These are phyloP conservation scores for Heliconius eleuchia DNA, from an alignment of 1,140 invertebrate genomes.

Conservation along the genomic window DNA sequence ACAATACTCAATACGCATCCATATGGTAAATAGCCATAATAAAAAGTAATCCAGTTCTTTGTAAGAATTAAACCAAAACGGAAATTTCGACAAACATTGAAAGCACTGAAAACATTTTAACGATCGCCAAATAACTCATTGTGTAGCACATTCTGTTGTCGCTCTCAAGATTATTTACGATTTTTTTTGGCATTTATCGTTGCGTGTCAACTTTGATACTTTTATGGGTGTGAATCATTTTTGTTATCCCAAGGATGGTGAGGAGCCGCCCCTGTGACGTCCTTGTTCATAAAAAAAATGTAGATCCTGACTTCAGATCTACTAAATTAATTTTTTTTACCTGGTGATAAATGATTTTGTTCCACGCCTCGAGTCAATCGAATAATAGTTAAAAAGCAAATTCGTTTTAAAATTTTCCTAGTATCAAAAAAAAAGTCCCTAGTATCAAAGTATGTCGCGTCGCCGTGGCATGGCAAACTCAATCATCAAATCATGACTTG, in stretches of 20 bases:
- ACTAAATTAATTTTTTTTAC: too few relatives aligned
- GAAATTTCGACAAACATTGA: conserved; percentile 37
- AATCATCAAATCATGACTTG: too few relatives aligned
- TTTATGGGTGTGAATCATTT: conserved; percentile 60
- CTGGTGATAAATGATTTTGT: too few relatives aligned
- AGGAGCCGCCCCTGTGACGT: not conserved
- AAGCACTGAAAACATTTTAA: conserved; percentile 52
- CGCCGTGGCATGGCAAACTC: too few relatives aligned
- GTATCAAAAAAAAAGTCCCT: too few relatives aligned
- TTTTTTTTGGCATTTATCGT: conserved; percentile 55
- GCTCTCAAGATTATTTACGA: conserved; percentile 54
- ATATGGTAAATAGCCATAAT: not conserved
- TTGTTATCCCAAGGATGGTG: conserved; percentile 2
- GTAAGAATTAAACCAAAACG: conserved; percentile 23
- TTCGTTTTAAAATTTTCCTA: too few relatives aligned
- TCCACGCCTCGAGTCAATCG: too few relatives aligned
- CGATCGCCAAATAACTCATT: conserved; percentile 41
- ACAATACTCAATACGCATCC: not conserved
- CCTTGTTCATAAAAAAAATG: not conserved
- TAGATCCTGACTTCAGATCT: too few relatives aligned
- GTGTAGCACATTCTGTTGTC: conserved; percentile 52
- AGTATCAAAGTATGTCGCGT: too few relatives aligned
- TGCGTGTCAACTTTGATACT: conserved; percentile 57
- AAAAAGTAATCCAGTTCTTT: not conserved
- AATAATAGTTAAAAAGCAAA: too few relatives aligned